These are phyloP conservation scores for Tokudaia tokunoshimensis DNA, from an alignment of 2,797 vertebrate species.

Conservation along the genomic window DNA sequence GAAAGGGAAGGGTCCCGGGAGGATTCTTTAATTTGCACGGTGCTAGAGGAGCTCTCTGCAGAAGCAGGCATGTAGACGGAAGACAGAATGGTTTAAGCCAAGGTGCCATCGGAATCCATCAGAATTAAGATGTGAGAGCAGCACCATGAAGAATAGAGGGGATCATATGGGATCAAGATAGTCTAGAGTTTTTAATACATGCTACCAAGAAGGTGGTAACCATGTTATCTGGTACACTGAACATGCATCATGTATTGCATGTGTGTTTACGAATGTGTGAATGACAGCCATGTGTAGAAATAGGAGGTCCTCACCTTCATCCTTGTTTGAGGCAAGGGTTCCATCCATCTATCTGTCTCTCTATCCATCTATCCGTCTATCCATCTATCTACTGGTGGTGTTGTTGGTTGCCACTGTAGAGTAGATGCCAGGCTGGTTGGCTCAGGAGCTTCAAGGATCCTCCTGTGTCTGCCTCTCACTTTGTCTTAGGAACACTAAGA, in stretches of 20 bases:
- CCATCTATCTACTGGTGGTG: not conserved
- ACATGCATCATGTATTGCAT: not conserved
- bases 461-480: not conserved
- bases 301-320: not conserved
- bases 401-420: not conserved
- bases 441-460: not conserved
- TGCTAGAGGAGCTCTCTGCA: not conserved
- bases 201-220: not conserved
- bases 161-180: slow-evolving; percentile 1
- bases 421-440: not conserved
- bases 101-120: not conserved
- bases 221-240: not conserved
- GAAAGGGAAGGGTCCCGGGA: not conserved
- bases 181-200: not conserved
- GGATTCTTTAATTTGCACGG: not conserved
- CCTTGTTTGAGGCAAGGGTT: not conserved
- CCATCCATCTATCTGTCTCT: not conserved
- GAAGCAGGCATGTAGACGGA: not conserved
- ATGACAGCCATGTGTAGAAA: not conserved
- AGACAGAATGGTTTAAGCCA: not conserved
- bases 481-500: not conserved
- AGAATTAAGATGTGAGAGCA: slow-evolving; percentile 10
- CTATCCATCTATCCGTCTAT: no score
- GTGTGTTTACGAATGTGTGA: not conserved
- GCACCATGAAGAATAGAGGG: not conserved